Base-by-base conservation (phyloP, 2,113 vertebrate genomes). In the Carassius carassius region DNA sequence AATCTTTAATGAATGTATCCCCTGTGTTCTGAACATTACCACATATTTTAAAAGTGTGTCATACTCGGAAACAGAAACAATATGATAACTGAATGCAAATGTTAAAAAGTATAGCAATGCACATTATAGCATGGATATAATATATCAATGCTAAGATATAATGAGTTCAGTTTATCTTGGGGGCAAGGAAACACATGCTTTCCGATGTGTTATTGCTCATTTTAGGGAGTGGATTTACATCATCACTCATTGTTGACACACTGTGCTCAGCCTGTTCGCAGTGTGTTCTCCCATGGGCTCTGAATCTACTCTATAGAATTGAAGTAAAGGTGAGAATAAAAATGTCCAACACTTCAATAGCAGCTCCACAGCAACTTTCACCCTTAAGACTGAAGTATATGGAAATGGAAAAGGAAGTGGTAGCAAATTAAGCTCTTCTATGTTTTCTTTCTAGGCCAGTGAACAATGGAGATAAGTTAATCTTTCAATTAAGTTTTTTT, bases 211-310 rank as follows among this genome's bases (percentile, higher is more conserved):
- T 90, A 89, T 90, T 92, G 88, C 87, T 90, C 90, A 91, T 93
- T 92, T 91, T 90, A 47, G 81, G 51, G 32, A 0, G 56, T 84
- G 83, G 89, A 87, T 93, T 92, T 90, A 82, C 88, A 92, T 93
- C 92, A 89, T 92, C 90, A 91, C 91, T 93, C 93, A 92, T 91
- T 87, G 74, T 16, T 74, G 82, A 90, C 91, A 91, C 83, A 56
- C 77, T 80, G 86, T 21, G 80, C 89, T 81, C 89, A 54, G 79
- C 65, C 84, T 58, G 83, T 88, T 70, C 5, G 4, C 19, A 82
- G 73, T 35, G 87, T 84, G 23, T 12, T 72, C 62, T 91, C 90
- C 90, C 89, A 82, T 69, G 84, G 89, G 91, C 63, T 51, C 1
- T 12, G 56, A 87, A 49, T 87, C 83, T 83, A 82, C 83, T 73